Conservation (phyloP, 2,797 vertebrate species). For the Phylloscopus collybita region DNA sequence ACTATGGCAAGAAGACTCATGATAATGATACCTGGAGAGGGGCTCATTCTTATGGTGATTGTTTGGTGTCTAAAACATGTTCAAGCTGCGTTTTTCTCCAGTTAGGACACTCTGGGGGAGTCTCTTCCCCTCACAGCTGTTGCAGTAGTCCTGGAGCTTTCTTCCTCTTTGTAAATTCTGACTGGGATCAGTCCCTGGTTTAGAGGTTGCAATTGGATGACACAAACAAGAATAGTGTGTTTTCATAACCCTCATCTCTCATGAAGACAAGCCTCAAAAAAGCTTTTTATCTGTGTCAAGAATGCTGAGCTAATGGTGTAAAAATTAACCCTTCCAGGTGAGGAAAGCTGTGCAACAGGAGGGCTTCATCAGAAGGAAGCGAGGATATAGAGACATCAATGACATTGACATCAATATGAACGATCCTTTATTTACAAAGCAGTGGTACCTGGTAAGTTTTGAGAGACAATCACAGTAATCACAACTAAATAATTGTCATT, state of each 20-base stretch:
- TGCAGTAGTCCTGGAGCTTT: not conserved
- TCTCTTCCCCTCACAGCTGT: not conserved
- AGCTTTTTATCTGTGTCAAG: not conserved
- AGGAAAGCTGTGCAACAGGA: slow-evolving; percentile 90
- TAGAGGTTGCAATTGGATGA: not conserved
- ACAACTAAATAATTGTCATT: not conserved
- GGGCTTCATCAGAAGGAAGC: slow-evolving; percentile 91
- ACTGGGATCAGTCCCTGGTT: not conserved
- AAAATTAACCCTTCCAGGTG: slow-evolving; percentile 80
- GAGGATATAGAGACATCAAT: slow-evolving; percentile 93
- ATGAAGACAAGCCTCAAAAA: not conserved
- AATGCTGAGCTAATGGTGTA: not conserved
- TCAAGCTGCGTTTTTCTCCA: not conserved
- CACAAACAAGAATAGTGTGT: not conserved
- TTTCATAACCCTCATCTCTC: not conserved
- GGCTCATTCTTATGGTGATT: not conserved
- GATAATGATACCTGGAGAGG: not conserved
- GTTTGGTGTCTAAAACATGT: not conserved
- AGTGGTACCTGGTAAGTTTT: slow-evolving; percentile 95
- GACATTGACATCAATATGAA: slow-evolving; percentile 95
- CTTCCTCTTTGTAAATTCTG: not conserved
- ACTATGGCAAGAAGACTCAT: not conserved
- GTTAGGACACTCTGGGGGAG: not conserved
- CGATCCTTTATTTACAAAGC: slow-evolving; percentile 96
- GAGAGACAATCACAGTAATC: not conserved